Percentiles rank a stretch among this genome's conserved stretches.
phyloP scores from a whole-genome alignment of 2,888 invertebrate species.

The Sphaerophoria rueppellii region DNA sequence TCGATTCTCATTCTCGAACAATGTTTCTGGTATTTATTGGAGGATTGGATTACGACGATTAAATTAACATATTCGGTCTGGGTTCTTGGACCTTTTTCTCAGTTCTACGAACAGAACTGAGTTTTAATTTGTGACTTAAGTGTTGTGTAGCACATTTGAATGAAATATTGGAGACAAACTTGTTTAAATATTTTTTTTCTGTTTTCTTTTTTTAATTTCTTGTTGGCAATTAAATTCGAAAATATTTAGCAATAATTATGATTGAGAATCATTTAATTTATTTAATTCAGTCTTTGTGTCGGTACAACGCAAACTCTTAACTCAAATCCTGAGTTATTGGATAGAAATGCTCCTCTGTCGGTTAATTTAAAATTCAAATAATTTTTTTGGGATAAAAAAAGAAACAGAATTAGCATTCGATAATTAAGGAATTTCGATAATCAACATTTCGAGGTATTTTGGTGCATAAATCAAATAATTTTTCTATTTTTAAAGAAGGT shows the following conservation, averaged over 20 bases:
- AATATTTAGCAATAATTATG: conserved; percentile 41
- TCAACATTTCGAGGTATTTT: too few species aligned
- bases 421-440: too few species aligned
- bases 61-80: conserved; percentile 59
- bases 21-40: conserved; percentile 50
- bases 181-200: background rate
- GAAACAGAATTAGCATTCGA: too few species aligned
- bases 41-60: conserved; percentile 57
- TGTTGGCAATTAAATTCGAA: conserved; percentile 15
- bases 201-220: background rate
- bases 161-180: conserved; percentile 49
- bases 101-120: background rate
- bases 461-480: too few species aligned
- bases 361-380: too few species aligned
- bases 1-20: conserved; percentile 20
- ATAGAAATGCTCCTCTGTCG: conserved; percentile 1
- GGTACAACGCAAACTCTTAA: background rate
- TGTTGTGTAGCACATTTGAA: conserved; percentile 42
- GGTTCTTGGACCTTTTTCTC: conserved; percentile 4
- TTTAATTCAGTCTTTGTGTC: background rate
- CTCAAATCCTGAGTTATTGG: conserved; percentile 4
- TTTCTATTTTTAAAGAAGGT: too few species aligned
- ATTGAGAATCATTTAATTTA: conserved; percentile 9
- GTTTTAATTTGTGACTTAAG: conserved; percentile 36
- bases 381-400: too few species aligned